These are phyloP conservation scores for Volucella inflata DNA, from an alignment of 2,888 invertebrate species.

Conservation along the genomic window DNA sequence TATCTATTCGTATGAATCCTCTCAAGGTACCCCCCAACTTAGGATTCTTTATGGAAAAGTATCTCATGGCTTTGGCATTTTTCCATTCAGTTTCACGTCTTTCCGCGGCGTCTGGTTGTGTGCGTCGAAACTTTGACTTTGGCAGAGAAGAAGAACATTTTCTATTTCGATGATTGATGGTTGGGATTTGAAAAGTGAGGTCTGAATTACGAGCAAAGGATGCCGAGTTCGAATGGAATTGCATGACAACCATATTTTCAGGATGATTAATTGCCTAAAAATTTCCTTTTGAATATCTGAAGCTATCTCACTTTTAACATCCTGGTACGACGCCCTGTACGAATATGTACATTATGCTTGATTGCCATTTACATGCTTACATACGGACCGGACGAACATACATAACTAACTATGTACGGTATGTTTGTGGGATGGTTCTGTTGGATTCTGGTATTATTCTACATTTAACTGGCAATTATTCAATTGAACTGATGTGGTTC, in stretches of 20 bases:
- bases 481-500: constrained; percentile 42
- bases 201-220: constrained; percentile 45
- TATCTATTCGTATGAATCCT: constrained; percentile 7
- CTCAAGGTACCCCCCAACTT: too few relatives aligned
- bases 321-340: background rate
- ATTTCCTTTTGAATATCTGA: background rate
- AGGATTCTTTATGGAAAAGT: too few relatives aligned
- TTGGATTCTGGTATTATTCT: background rate
- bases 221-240: constrained; percentile 68
- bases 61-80: constrained; percentile 12
- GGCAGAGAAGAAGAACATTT: constrained; percentile 23
- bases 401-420: background rate
- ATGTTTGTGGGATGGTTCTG: background rate
- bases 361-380: background rate
- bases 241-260: constrained; percentile 72
- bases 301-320: background rate
- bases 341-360: background rate
- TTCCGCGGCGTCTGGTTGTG: background rate
- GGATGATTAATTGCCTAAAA: constrained; percentile 66
- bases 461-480: constrained; percentile 40
- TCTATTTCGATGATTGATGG: constrained; percentile 70
- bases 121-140: constrained; percentile 58
- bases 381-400: too few relatives aligned
- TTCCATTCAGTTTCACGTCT: background rate
- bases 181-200: constrained; percentile 41